These are phyloP conservation scores for Poecile atricapillus DNA, from an alignment of 2,113 vertebrate genomes.

Conservation along the genomic window DNA sequence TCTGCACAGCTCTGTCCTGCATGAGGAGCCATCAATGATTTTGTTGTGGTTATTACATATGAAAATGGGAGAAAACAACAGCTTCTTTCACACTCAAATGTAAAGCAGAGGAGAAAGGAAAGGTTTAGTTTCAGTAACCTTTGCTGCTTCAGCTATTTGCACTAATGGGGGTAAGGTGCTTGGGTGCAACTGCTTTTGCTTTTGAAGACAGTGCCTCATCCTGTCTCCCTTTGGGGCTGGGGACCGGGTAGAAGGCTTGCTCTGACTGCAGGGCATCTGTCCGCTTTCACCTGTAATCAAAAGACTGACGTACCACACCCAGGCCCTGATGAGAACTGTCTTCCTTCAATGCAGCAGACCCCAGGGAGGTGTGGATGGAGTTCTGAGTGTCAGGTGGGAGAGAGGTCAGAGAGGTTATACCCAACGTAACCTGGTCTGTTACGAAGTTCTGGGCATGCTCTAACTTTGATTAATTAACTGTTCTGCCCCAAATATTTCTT, in stretches of 20 bases:
- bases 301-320: neutral
- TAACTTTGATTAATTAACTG: slow-evolving; percentile 25
- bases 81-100: neutral
- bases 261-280: neutral
- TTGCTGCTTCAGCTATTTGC: neutral
- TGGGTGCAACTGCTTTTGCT: neutral
- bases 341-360: neutral
- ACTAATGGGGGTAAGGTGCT: neutral
- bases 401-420: neutral
- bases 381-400: neutral
- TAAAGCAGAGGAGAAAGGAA: neutral
- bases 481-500: slow-evolving; percentile 37
- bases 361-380: neutral
- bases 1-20: neutral
- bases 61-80: neutral
- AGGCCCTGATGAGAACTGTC: neutral
- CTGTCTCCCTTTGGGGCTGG: neutral
- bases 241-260: neutral
- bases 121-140: neutral
- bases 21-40: neutral
- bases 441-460: neutral
- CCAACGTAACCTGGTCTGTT: neutral
- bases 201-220: neutral
- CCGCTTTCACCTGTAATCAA: neutral
- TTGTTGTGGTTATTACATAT: neutral